Percentiles rank a stretch among this genome's conserved stretches.
Conservation (phyloP, 1,140 invertebrate genomes). For the Condylostylus longicornis region DNA sequence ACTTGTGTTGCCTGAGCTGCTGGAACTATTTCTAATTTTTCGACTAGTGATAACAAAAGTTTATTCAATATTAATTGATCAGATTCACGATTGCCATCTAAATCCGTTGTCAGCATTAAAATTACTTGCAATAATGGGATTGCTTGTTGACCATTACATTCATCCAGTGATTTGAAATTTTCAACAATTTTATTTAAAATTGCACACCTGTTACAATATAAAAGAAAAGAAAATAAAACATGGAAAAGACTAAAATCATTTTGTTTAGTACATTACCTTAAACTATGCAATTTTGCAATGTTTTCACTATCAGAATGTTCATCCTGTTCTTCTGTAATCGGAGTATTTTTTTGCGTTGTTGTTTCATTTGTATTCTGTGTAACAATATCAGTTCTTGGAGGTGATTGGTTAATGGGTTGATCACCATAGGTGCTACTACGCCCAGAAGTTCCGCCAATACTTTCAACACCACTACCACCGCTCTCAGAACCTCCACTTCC, state of each 20-base stretch:
- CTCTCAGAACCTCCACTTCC: slow-evolving; percentile 62
- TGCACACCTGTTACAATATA: slow-evolving; percentile 19
- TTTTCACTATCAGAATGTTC: slow-evolving; percentile 35
- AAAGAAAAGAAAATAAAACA: background rate
- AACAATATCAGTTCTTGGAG: slow-evolving; percentile 12
- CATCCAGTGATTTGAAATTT: slow-evolving; percentile 29
- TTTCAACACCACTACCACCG: slow-evolving; percentile 77
- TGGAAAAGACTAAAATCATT: background rate
- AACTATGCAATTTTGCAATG: slow-evolving; percentile 40
- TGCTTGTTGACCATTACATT: slow-evolving; percentile 52
- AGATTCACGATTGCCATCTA: slow-evolving; percentile 68
- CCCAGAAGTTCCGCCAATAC: slow-evolving; percentile 80
- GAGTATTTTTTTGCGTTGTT: slow-evolving; percentile 21
- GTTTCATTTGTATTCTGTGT: slow-evolving; percentile 9
- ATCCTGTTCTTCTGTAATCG: slow-evolving; percentile 28
- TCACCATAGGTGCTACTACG: slow-evolving; percentile 78
- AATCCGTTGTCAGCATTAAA: slow-evolving; percentile 76
- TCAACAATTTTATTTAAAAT: slow-evolving; percentile 28
- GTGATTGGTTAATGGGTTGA: slow-evolving; percentile 30
- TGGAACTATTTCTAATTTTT: slow-evolving; percentile 61
- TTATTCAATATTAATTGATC: slow-evolving; percentile 62
- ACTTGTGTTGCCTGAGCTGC: slow-evolving; percentile 24
- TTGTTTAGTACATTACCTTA: slow-evolving; percentile 32
- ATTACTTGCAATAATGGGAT: slow-evolving; percentile 85
- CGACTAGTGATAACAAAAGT: slow-evolving; percentile 56